A percentile compares a stretch with the other conserved stretches of the same genome.
These are phyloP conservation scores for Theristicus caerulescens DNA, from an alignment of 2,113 vertebrate genomes.

Conservation along the genomic window DNA sequence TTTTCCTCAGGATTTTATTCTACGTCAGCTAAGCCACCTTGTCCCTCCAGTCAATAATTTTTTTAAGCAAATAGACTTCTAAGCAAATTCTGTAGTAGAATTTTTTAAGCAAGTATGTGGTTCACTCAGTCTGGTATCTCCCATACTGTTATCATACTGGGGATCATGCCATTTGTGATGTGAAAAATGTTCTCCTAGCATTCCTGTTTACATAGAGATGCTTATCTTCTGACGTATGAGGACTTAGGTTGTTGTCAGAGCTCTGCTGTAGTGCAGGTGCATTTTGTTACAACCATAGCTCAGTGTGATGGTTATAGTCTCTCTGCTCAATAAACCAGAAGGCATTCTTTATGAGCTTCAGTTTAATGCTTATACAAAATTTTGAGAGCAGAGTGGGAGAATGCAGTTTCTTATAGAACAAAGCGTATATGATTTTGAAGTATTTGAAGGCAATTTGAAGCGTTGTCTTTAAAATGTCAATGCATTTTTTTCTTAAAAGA, in stretches of 20 bases:
- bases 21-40: neutral
- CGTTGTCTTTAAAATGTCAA: neutral
- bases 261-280: neutral
- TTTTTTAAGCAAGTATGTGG: rapidly evolving
- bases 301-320: neutral
- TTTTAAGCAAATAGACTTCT: neutral
- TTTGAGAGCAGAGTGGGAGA: neutral
- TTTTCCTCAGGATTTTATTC: neutral
- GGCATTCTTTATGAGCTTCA: neutral
- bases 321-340: neutral
- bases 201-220: rapidly evolving
- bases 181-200: neutral
- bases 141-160: neutral
- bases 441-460: neutral
- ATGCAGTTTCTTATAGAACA: neutral
- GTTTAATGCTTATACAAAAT: too few species aligned
- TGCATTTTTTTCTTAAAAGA: neutral
- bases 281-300: rapidly evolving
- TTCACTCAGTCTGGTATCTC: rapidly evolving
- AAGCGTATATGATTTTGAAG: neutral
- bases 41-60: neutral
- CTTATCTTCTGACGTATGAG: neutral
- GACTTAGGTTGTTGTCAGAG: rapidly evolving
- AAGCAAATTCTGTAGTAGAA: rapidly evolving
- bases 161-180: rapidly evolving